phyloP scores from a whole-genome alignment of 2,888 invertebrate genomes.

The Bellardia bayeri region DNA sequence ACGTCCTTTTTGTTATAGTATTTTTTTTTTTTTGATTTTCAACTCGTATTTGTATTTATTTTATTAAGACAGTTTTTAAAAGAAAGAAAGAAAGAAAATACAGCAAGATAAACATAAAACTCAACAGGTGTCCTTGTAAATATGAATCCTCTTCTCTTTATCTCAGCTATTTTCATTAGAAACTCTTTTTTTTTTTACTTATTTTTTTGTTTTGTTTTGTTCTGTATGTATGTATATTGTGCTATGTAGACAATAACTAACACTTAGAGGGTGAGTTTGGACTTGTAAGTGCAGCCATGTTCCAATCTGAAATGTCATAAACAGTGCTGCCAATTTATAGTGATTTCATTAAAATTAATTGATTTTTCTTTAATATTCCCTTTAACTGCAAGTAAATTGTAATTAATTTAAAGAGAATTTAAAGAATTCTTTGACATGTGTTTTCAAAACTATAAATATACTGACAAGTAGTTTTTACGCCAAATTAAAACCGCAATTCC shows the following conservation, averaged over 20 bases:
- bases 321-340: neutral
- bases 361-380: too few species aligned
- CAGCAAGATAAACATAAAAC: neutral
- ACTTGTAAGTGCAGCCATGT: too few species aligned
- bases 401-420: too few species aligned
- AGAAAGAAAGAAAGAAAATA: neutral
- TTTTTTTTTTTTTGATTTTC: neutral
- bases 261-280: neutral
- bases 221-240: neutral
- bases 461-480: too few species aligned
- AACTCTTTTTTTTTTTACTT: neutral
- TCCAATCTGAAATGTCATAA: neutral
- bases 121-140: slow-evolving; percentile 54
- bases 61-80: too few species aligned
- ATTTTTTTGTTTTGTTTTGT: neutral
- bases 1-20: slow-evolving; percentile 1
- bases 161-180: slow-evolving; percentile 14
- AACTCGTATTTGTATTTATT: too few species aligned
- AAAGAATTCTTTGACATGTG: too few species aligned
- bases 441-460: too few species aligned
- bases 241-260: neutral
- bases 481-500: too few species aligned
- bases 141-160: neutral
- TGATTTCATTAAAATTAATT: too few species aligned
- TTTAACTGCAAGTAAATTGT: too few species aligned